Conservation (phyloP, 2,888 invertebrate species). For the Cynaeus angustus region DNA sequence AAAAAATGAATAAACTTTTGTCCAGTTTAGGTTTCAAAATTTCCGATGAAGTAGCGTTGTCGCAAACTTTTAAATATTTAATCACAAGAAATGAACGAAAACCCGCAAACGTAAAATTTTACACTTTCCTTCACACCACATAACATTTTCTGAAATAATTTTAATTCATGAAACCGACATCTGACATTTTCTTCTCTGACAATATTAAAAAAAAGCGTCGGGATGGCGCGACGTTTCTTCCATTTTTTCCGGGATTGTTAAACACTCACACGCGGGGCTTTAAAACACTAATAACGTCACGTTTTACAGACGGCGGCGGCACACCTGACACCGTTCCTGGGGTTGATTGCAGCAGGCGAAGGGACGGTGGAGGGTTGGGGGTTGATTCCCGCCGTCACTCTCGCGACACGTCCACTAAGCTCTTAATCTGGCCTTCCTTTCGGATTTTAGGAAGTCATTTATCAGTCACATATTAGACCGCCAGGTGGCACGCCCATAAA, state of each 20-base stretch:
- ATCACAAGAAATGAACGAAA: too few species aligned
- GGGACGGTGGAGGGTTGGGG: slow-evolving; percentile 52
- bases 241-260: slow-evolving; percentile 60
- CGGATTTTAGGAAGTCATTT: slow-evolving; percentile 72
- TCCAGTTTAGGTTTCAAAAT: too few species aligned
- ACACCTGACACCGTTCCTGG: slow-evolving; percentile 65
- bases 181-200: slow-evolving; percentile 7
- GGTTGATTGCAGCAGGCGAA: slow-evolving; percentile 55
- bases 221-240: slow-evolving; percentile 33
- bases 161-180: background rate
- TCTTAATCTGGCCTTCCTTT: slow-evolving; percentile 71
- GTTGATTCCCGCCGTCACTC: slow-evolving; percentile 66
- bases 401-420: slow-evolving; percentile 70
- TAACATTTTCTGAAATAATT: too few species aligned
- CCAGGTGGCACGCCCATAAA: slow-evolving; percentile 70
- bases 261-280: slow-evolving; percentile 61
- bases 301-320: slow-evolving; percentile 62
- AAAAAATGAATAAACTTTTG: too few species aligned
- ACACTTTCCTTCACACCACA: too few species aligned
- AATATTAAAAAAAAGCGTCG: slow-evolving; percentile 32
- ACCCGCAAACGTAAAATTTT: too few species aligned
- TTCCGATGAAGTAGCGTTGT: too few species aligned
- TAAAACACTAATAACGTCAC: slow-evolving; percentile 67
- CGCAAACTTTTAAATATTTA: too few species aligned
- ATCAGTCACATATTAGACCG: slow-evolving; percentile 69